Evolutionary conservation across 2,888 invertebrate species (phyloP).

Genomic region (Luperina testacea): DNA sequence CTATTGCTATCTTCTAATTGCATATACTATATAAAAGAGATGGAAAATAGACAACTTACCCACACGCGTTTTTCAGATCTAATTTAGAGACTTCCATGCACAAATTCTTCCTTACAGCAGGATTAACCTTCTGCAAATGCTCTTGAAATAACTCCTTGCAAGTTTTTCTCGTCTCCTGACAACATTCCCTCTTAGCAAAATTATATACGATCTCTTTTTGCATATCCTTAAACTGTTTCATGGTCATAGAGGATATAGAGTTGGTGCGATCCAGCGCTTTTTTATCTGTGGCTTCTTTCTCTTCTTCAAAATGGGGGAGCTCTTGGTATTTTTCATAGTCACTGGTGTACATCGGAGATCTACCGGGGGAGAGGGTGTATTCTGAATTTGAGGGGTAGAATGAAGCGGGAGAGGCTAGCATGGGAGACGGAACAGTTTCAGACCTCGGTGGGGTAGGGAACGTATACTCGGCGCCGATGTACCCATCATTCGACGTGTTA

Average conservation of each 20-base stretch:
- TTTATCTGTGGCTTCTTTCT: constrained; percentile 63
- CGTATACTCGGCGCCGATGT: constrained; percentile 44
- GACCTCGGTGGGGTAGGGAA: constrained; percentile 82
- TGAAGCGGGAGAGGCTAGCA: constrained; percentile 69
- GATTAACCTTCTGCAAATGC: constrained; percentile 73
- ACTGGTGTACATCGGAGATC: constrained; percentile 75
- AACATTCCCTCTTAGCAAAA: constrained; percentile 82
- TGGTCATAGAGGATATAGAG: constrained; percentile 74
- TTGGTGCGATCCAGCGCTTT: constrained; percentile 66
- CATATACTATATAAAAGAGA: constrained; percentile 4
- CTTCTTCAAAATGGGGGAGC: constrained; percentile 72
- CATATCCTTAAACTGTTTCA: constrained; percentile 83
- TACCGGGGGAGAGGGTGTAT: constrained; percentile 75
- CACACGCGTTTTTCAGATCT: constrained; percentile 78
- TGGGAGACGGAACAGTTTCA: constrained; percentile 78
- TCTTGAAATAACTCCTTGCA: constrained; percentile 79
- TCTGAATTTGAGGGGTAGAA: constrained; percentile 76
- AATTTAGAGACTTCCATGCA: constrained; percentile 78
- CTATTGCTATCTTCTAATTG: not conserved
- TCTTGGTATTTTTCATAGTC: constrained; percentile 84
- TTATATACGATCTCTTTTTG: constrained; percentile 79
- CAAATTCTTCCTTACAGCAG: constrained; percentile 73
- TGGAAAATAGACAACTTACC: constrained; percentile 72
- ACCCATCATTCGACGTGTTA: constrained; percentile 41
- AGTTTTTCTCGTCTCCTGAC: constrained; percentile 72